Base-by-base conservation (phyloP, 2,888 invertebrate genomes). In the Dione juno region DNA sequence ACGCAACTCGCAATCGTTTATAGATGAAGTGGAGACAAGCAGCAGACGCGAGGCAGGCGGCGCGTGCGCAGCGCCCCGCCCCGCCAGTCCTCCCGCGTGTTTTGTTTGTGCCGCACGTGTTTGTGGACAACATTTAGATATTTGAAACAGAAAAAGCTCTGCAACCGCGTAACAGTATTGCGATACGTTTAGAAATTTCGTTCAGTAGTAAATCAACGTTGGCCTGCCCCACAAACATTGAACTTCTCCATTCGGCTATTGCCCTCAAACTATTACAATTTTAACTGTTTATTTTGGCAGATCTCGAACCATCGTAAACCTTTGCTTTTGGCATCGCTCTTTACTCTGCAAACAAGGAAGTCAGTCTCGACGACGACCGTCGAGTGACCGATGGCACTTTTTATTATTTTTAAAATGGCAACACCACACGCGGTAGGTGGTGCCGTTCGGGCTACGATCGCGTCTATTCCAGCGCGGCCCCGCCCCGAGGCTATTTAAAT, bases 401-500 rank as follows among this genome's bases (percentile, higher is more conserved):
- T 74, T 72, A 73, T 71, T 74, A 73, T 75, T 73, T 76, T 75
- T 71, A 67, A 72, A 75, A 78, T 78, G 77, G 76, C 75, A 74
- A 75, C 72, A 76, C 73, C 71, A 70, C 69, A 70, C 64, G 69
- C 64, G 58, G 76, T 76, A 79, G 80, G 77, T 78, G 89, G 88
- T 85, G 89, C 89, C 90, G 83, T 80, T 86, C 88, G 82, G 88
- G 81, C 89, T 90, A 80, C 77, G 77, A 76, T 73, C 74, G 76
- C 79, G 79, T 81, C 81, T 82, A 76, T 77, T 78, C 78, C 74
- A 73, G 73, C 72, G 71, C 79, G 83, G 83, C 84, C 83, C 81
- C 84, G 84, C 84, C 84, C 81, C 83, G 81, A 81, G 82, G 82
- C 81, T 86, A 87, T 88, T 86, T 89, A 84, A 86, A 88, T 85